Conservation (phyloP, 2,113 vertebrate genomes). For the Pica pica region DNA sequence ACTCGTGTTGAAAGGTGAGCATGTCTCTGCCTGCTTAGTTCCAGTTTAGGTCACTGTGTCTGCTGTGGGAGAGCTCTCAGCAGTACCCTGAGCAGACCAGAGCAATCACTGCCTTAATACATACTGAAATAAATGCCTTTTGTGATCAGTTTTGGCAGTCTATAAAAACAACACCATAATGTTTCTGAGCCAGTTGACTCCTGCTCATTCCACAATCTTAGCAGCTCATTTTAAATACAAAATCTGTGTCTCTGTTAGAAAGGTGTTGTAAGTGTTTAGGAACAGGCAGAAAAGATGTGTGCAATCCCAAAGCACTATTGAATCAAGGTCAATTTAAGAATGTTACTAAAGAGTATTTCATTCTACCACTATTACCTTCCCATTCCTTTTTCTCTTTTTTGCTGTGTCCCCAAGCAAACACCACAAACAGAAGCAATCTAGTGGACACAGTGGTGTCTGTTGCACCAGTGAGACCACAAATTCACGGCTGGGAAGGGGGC, state of each 20-base stretch:
- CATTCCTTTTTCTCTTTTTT: neutral
- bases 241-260: neutral
- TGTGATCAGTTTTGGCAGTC: neutral
- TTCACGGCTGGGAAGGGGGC: neutral
- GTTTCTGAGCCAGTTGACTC: neutral
- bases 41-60: neutral
- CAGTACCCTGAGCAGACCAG: neutral
- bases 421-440: neutral
- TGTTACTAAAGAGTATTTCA: neutral
- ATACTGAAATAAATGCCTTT: neutral
- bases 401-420: neutral
- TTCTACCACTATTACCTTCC: neutral
- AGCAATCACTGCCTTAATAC: neutral
- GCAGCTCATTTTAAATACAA: constrained; percentile 19
- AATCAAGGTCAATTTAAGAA: neutral
- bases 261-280: neutral
- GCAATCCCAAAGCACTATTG: neutral
- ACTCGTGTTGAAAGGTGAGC: neutral
- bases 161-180: neutral
- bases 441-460: neutral
- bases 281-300: neutral
- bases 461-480: neutral
- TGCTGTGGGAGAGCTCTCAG: neutral
- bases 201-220: neutral
- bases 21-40: neutral